Percentiles rank a stretch among this genome's conserved stretches.
Conservation (phyloP, 2,797 vertebrate species). For the Thripadectes ignobilis region DNA sequence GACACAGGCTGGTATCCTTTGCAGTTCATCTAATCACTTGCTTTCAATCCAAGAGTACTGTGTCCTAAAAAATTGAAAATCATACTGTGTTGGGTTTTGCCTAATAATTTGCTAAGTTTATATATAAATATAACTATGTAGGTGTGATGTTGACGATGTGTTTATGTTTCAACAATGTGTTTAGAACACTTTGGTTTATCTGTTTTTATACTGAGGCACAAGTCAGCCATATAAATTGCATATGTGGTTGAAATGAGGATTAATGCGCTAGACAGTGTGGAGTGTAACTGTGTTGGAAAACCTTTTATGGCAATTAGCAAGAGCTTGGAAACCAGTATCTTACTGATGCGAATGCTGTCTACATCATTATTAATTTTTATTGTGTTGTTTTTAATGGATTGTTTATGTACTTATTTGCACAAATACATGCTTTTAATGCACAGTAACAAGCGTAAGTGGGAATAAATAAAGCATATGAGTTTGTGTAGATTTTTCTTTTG, state of each 20-base stretch:
- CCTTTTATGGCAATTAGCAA: background rate
- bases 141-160: background rate
- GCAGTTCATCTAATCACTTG: background rate
- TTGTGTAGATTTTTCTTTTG: background rate
- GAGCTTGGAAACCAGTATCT: background rate
- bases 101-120: background rate
- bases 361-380: background rate
- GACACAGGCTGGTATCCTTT: fast-evolving
- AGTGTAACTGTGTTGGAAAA: background rate
- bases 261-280: background rate
- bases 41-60: background rate
- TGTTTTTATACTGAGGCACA: background rate
- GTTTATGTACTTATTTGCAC: background rate
- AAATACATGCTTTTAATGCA: background rate
- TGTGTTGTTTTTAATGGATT: background rate
- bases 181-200: background rate
- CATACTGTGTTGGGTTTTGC: background rate
- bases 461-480: background rate
- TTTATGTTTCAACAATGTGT: background rate
- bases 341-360: background rate
- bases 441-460: background rate
- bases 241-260: background rate
- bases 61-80: background rate
- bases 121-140: background rate
- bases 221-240: background rate